These are phyloP conservation scores for Pseudanteris insignis DNA, from an alignment of 2,888 invertebrate species.

Conservation along the genomic window DNA sequence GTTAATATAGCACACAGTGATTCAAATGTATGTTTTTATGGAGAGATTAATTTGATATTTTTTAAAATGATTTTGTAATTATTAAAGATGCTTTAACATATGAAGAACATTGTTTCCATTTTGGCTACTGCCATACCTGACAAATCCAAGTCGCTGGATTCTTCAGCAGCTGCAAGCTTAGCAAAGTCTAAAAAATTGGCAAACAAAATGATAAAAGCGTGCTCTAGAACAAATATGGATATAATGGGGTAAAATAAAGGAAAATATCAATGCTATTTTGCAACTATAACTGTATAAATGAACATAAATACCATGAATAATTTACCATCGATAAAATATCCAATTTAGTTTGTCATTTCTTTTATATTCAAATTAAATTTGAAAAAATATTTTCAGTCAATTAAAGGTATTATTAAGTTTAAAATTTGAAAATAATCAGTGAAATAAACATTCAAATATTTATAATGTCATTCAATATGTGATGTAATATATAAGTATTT, in stretches of 20 bases:
- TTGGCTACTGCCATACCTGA: slow-evolving; percentile 56
- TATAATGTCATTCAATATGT: no score
- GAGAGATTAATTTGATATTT: background rate
- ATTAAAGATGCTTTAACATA: no score
- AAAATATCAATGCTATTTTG: background rate
- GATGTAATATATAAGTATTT: no score
- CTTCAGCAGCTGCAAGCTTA: slow-evolving; percentile 63
- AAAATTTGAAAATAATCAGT: no score
- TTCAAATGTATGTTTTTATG: background rate
- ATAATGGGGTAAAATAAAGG: slow-evolving; percentile 1
- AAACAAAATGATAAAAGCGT: slow-evolving; percentile 63
- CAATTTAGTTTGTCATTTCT: no score
- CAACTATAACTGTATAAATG: background rate
- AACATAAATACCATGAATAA: background rate
- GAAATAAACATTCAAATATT: no score
- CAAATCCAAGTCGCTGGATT: slow-evolving; percentile 55
- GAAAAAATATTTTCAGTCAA: no score
- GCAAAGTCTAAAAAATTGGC: slow-evolving; percentile 63
- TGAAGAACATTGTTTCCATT: background rate
- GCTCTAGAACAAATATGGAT: slow-evolving; percentile 50
- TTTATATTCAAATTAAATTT: no score
- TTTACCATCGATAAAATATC: background rate
- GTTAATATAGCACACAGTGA: no score
- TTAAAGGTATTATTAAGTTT: no score
- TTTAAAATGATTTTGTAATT: no score